These are phyloP conservation scores for Clusia tigrina DNA, from an alignment of 2,888 invertebrate species.

Conservation along the genomic window DNA sequence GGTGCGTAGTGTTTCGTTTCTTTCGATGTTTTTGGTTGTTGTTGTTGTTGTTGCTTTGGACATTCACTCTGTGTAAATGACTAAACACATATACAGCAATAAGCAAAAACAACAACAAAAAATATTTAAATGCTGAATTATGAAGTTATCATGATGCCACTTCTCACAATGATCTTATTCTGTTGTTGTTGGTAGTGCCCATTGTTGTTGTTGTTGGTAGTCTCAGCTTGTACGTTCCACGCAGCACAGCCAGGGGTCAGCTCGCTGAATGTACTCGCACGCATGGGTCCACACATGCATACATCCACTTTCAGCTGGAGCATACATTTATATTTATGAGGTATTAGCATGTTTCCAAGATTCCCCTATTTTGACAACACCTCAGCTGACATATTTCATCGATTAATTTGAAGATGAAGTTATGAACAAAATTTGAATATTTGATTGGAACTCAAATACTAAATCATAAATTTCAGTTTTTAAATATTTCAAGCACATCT, in stretches of 20 bases:
- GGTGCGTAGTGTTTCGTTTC: too few species aligned
- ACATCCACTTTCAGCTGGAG: not conserved
- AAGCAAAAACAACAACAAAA: not conserved
- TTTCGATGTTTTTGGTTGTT: too few species aligned
- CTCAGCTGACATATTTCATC: slow-evolving; percentile 53
- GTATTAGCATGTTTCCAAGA: slow-evolving; percentile 44
- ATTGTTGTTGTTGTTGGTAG: slow-evolving; percentile 25
- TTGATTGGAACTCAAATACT: slow-evolving; percentile 48
- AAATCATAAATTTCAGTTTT: slow-evolving; percentile 56
- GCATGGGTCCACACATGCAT: not conserved
- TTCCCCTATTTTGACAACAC: slow-evolving; percentile 57
- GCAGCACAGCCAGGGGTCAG: slow-evolving; percentile 36
- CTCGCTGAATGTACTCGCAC: not conserved
- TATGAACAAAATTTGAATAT: slow-evolving; percentile 58
- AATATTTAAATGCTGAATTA: slow-evolving; percentile 54
- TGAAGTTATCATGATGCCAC: slow-evolving; percentile 58
- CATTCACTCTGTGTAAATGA: slow-evolving; percentile 11
- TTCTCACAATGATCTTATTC: slow-evolving; percentile 31
- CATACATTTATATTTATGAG: slow-evolving; percentile 49
- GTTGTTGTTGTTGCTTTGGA: too few species aligned
- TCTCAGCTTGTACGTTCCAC: slow-evolving; percentile 11
- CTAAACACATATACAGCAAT: not conserved
- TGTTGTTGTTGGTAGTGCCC: slow-evolving; percentile 39
- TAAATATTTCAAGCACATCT: not conserved
- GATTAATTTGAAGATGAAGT: slow-evolving; percentile 57